These are phyloP conservation scores for Eptesicus fuscus DNA, from an alignment of 2,113 vertebrate genomes.

Conservation along the genomic window DNA sequence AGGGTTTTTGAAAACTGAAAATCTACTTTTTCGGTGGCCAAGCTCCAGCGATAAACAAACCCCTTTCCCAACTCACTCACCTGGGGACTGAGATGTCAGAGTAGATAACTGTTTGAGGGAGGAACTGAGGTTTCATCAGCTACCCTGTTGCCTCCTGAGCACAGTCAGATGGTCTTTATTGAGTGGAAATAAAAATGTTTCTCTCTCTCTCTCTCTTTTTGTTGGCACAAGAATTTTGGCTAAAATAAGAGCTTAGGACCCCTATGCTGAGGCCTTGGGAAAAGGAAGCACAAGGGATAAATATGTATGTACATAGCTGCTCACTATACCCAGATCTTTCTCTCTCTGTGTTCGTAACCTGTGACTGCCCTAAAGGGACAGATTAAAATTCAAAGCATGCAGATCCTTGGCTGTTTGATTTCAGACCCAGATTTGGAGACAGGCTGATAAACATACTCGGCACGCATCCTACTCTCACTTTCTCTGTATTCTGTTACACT, in stretches of 20 bases:
- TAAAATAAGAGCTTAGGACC: slow-evolving; percentile 35
- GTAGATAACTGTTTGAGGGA: slow-evolving; percentile 14
- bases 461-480: not conserved
- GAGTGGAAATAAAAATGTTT: slow-evolving; percentile 29
- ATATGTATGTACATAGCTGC: slow-evolving; percentile 29
- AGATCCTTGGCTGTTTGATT: slow-evolving; percentile 75
- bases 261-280: not conserved
- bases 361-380: slow-evolving; percentile 71
- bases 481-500: not conserved
- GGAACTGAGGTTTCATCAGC: slow-evolving; percentile 16
- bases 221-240: slow-evolving; percentile 51
- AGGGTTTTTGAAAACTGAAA: slow-evolving; percentile 32
- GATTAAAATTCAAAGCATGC: slow-evolving; percentile 80
- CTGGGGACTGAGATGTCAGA: slow-evolving; percentile 27
- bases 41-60: slow-evolving; percentile 18
- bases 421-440: slow-evolving; percentile 73
- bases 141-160: not conserved
- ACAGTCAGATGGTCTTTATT: slow-evolving; percentile 9
- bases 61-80: slow-evolving; percentile 4
- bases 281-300: slow-evolving; percentile 47
- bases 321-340: slow-evolving; percentile 14
- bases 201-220: not conserved
- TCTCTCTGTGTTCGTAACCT: slow-evolving; percentile 73
- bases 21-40: not conserved
- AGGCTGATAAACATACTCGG: slow-evolving; percentile 67